Evolutionary conservation across 2,797 vertebrate genomes (phyloP), one percentile per base, ranked within the genome.

Genomic region (Premnoplex brunnescens): DNA sequence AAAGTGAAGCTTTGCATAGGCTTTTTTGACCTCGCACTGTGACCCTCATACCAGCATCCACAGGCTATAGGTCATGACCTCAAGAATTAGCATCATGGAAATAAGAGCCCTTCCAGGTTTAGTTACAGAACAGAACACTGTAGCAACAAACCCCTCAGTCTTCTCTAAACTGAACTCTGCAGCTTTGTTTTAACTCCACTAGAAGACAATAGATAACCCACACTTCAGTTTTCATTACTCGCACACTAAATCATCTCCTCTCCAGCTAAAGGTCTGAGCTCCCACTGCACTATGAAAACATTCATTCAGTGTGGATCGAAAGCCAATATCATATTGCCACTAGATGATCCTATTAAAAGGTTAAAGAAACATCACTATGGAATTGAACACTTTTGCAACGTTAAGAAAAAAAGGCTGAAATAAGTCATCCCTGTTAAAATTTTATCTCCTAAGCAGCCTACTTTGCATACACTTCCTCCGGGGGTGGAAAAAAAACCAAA

Each of bases 11-110:
- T 94, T 86, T 79, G 78, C 88, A 88, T 4, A 75, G 91, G 95
- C 93, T 96, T 93, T 96, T 94, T 85, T 97, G 97, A 98, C 97
- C 97, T 97, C 95, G 1, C 74, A 84, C 68, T 94, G 88, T 97
- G 97, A 97, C 95, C 96, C 96, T 97, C 95, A 97, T 95, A 95
- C 97, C 97, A 97, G 95, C 93, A 95, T 95, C 95, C 96, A 96
- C 96, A 97, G 97, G 94, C 94, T 95, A 23, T 71, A 94, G 96
- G 97, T 97, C 97, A 95, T 3, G 96, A 98, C 97, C 98, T 96
- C 96, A 73, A 73, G 95, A 97, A 96, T 97, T 97, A 97, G 95
- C 96, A 97, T 97, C 85, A 85, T 91, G 95, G 95, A 97, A 97
- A 93, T 94, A 87, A 97, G 69, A 94, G 95, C 93, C 82, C 84